Percentiles rank a stretch among this genome's conserved stretches.
phyloP scores from a whole-genome alignment of 2,888 invertebrate species.

The Pecten maximus region DNA sequence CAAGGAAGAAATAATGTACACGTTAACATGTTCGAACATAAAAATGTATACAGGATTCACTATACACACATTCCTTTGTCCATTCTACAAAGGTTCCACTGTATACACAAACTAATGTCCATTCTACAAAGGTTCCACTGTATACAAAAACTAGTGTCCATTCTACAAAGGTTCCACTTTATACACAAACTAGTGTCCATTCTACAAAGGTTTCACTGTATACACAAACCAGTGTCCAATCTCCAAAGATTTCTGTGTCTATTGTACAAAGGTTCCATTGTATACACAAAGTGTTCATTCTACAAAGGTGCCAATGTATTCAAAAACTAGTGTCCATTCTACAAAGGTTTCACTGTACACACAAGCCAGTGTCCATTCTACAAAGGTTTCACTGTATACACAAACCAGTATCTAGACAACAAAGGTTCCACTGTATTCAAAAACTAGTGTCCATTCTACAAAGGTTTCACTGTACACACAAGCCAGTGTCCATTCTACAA shows the following conservation, averaged over 20 bases:
- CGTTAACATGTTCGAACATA: background rate
- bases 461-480: background rate
- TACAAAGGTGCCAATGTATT: too few species aligned
- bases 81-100: background rate
- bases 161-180: background rate
- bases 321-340: too few species aligned
- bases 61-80: background rate
- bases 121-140: background rate
- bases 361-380: too few species aligned
- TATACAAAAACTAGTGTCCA: background rate
- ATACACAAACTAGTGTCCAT: background rate
- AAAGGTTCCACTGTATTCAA: background rate
- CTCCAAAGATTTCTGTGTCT: background rate
- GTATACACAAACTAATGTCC: background rate
- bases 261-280: background rate
- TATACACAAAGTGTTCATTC: background rate
- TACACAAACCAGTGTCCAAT: background rate
- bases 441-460: background rate
- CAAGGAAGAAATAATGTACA: background rate
- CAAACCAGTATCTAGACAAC: background rate
- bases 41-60: background rate
- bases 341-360: too few species aligned
- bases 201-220: background rate
- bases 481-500: background rate
- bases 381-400: background rate